Conservation (phyloP, 2,797 vertebrate genomes). For the Clarias laeviceps region DNA sequence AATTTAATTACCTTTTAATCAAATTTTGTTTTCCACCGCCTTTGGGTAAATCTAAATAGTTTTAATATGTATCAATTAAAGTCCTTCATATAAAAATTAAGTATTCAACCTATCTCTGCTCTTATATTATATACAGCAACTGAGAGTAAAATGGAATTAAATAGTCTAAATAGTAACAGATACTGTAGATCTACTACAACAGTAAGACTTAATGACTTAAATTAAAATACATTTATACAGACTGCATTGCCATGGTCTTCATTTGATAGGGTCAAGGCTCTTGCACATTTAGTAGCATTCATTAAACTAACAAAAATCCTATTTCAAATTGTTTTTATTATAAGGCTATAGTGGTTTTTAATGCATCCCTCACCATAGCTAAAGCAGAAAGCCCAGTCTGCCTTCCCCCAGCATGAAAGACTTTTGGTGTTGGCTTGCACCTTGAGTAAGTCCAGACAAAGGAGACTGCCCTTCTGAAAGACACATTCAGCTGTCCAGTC, state of each 20-base stretch:
- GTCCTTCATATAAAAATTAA: slow-evolving; percentile 25
- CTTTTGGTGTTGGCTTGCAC: slow-evolving; percentile 65
- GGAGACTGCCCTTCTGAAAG: slow-evolving; percentile 78
- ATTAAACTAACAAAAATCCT: background rate
- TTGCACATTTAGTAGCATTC: background rate
- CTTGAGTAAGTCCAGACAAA: slow-evolving; percentile 67
- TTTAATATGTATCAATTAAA: slow-evolving; percentile 20
- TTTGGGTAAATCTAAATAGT: slow-evolving; percentile 20
- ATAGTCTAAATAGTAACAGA: slow-evolving; percentile 22
- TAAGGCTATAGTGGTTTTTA: slow-evolving; percentile 59
- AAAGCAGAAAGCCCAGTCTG: slow-evolving; percentile 65
- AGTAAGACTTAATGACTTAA: slow-evolving; percentile 4
- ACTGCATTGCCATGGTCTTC: background rate
- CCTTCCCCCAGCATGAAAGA: slow-evolving; percentile 63
- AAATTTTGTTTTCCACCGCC: slow-evolving; percentile 24
- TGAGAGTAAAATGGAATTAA: background rate
- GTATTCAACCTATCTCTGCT: slow-evolving; percentile 3
- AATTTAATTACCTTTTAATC: slow-evolving; percentile 19
- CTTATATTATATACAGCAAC: background rate
- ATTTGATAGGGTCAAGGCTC: slow-evolving; percentile 7
- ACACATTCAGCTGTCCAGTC: slow-evolving; percentile 76
- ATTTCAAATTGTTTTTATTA: slow-evolving; percentile 9
- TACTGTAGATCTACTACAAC: slow-evolving; percentile 3
- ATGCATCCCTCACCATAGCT: slow-evolving; percentile 62
- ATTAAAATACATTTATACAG: background rate